phyloP scores from a whole-genome alignment of 2,888 invertebrate species.

The Ornithoptera alexandrae region DNA sequence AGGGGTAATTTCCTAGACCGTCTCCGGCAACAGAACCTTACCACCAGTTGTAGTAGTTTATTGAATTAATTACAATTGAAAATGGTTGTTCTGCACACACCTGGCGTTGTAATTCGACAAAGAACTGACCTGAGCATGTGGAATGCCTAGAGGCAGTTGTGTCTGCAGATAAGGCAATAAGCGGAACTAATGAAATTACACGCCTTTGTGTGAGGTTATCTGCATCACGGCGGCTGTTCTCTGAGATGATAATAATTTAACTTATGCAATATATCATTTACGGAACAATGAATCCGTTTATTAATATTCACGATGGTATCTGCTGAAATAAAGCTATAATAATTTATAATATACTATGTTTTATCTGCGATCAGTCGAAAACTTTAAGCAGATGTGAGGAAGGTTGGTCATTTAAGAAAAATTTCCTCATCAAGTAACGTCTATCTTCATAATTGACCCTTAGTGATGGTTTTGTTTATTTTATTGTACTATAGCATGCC shows the following conservation, averaged over 20 bases:
- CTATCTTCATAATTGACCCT: no score
- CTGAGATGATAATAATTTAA: slow-evolving; percentile 2
- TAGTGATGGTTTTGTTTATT: no score
- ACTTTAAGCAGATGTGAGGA: no score
- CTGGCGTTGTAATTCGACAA: slow-evolving; percentile 6
- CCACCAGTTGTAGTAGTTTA: not conserved
- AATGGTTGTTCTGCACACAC: not conserved
- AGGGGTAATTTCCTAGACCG: no score
- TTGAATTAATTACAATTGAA: slow-evolving; percentile 5
- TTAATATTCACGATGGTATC: not conserved
- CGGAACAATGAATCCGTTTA: not conserved
- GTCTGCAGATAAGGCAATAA: slow-evolving; percentile 17
- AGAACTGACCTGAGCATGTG: slow-evolving; percentile 20
- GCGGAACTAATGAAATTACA: slow-evolving; percentile 26
- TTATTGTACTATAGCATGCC: no score
- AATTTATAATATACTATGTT: no score
- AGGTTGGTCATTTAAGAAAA: no score
- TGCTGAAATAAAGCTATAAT: not conserved
- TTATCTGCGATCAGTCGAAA: no score
- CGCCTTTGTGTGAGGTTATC: slow-evolving; percentile 23
- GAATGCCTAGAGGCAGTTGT: slow-evolving; percentile 9
- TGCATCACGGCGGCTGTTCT: slow-evolving; percentile 14
- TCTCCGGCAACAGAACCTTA: no score
- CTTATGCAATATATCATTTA: slow-evolving; percentile 2
- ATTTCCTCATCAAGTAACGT: no score